Evolutionary conservation across 2,888 invertebrate genomes (phyloP), one percentile per base, ranked within the genome.

Genomic region (Eristalis intricaria): DNA sequence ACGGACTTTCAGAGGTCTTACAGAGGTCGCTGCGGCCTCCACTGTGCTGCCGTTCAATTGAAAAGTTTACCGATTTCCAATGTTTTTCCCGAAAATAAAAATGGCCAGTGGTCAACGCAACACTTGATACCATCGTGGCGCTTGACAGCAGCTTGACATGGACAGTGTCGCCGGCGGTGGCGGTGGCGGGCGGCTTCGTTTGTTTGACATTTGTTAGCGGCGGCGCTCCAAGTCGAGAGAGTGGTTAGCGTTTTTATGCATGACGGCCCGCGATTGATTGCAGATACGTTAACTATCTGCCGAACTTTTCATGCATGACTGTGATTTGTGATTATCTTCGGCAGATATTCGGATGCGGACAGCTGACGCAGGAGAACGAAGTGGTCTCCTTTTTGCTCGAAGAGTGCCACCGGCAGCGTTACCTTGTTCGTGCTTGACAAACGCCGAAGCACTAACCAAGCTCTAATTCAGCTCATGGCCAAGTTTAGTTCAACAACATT

Each of bases 191-290:
- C 56, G 81, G 74, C 65, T 74, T 65, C 70, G 32, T 50, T 60
- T 76, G 71, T 85, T 85, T 85, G 84, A 81, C 84, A 76, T 63
- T 71, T 76, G 81, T 85, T 70, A 74, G 71, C 69, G 78, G 73
- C 43, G 66, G 56, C 84, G 74, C 50, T 78, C 11, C 43, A 74
- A 71, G 71, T 50, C 65, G 26, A 13, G 43, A 84, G 63, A 84
- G 63, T 63, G 56, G 56, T 78, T 63, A 70, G 60, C 84, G 70
- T 84, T 84, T 84, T 66, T 80, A 75, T 84, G 70, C 75, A 66
- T 75, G 75, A 80, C 74, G 38, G 60, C 32, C 23, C 58, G 3
- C 38, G 22, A 15, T 68, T 40, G 22, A 64, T 61, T 66, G 50
- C 40, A 64, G 26, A 66, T 63, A 50, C 56, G 19, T 38, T 43